A percentile compares a stretch with the other conserved stretches of the same genome.
phyloP scores from a whole-genome alignment of 2,888 invertebrate genomes.

The Patella ulyssiponensis region DNA sequence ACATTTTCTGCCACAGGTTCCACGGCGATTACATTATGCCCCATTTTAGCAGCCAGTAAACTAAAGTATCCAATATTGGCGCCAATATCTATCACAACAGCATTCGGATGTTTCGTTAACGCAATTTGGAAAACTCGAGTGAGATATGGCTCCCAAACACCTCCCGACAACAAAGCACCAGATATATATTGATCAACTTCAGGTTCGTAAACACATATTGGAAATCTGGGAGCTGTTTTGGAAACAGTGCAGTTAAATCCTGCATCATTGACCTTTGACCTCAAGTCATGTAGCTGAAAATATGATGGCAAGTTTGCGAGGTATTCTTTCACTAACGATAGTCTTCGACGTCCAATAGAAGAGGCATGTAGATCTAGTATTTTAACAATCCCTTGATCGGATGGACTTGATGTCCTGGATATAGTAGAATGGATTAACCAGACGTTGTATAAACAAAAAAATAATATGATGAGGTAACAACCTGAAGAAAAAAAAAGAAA shows the following conservation, averaged over 20 bases:
- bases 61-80: conserved; percentile 61
- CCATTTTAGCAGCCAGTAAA: conserved; percentile 60
- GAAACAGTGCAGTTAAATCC: conserved; percentile 46
- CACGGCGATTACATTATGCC: conserved; percentile 63
- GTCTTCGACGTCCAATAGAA: conserved; percentile 10
- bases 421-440: background rate
- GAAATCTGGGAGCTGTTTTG: conserved; percentile 46
- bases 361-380: background rate
- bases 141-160: conserved; percentile 65
- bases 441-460: background rate
- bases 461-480: background rate
- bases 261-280: conserved; percentile 8
- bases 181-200: conserved; percentile 59
- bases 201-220: conserved; percentile 56
- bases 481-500: background rate
- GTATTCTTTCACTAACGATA: conserved; percentile 23
- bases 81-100: conserved; percentile 64
- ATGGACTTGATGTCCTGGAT: background rate
- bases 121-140: conserved; percentile 52
- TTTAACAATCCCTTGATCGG: background rate
- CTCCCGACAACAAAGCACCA: conserved; percentile 47
- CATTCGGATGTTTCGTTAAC: conserved; percentile 42
- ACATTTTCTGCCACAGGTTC: conserved; percentile 59
- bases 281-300: conserved; percentile 30
- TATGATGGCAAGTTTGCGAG: conserved; percentile 22